Evolutionary conservation across 2,797 vertebrate species (phyloP), one percentile per base, ranked within the genome.

Genomic region (Cottoperca gobio): DNA sequence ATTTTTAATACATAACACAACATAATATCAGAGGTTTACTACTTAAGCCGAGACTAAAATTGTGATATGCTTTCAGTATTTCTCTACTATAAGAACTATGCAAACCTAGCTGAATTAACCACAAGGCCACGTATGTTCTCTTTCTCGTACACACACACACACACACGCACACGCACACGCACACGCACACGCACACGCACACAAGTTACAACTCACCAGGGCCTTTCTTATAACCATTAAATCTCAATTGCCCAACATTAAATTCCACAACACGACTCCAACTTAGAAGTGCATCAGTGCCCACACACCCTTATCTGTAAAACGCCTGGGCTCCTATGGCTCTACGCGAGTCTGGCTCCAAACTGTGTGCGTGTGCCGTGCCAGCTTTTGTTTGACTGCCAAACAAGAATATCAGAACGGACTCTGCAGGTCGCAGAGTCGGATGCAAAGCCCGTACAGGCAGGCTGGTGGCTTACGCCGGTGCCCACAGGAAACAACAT

Each of bases 401-500:
- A 89, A 77, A 78, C 50, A n/a, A 55, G 62, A 77, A 78, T 70
- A 76, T 83, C 80, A 79, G 70, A 80, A 58, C 16, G 39, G 74
- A 77, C 53, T 79, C 28, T 55, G 75, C 28, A 52, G 69, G 52
- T 55, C 17, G 58, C 23, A 37, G 64, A 45, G 54, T 13, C 16
- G 62, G 74, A 85, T 12, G 66, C 70, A 57, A 62, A 70, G 59
- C 46, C 67, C 3, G 3, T 66, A 48, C 48, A 35, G 62, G 78
- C 76, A 35, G 54, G 76, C 81, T 45, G 75, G 71, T 73, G 82
- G 60, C 59, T 57, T 33, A 48, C 48, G 17, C 69, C 6, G 17
- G 71, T 75, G 74, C 83, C 85, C 81, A 81, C 83, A 89, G 90
- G 89, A 92, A 91, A 89, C 74, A 57, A 90, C 89, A 83, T 91